These are phyloP conservation scores for Cinclus mexicanus DNA, from an alignment of 2,113 vertebrate genomes.

Conservation along the genomic window DNA sequence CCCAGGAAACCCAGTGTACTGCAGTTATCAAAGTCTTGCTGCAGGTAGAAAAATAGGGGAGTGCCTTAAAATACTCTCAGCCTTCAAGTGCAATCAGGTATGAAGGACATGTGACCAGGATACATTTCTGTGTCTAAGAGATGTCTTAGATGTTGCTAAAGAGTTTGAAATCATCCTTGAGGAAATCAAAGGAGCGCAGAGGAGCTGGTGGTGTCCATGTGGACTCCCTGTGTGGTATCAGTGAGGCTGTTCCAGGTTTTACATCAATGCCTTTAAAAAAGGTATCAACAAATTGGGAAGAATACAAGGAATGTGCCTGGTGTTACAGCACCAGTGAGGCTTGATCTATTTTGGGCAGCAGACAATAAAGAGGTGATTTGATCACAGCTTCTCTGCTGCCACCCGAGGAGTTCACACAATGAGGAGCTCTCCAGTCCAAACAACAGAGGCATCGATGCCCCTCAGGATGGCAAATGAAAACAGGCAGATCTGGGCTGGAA, in stretches of 20 bases:
- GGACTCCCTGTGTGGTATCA: not conserved
- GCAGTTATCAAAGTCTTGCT: not conserved
- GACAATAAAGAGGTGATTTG: not conserved
- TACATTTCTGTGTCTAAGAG: not conserved
- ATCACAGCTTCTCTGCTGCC: not conserved
- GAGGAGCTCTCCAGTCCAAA: not conserved
- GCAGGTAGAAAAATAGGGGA: not conserved
- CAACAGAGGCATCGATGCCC: not conserved
- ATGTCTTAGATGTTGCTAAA: not conserved
- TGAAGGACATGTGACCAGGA: not conserved
- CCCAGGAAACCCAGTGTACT: not conserved
- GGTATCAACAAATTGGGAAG: not conserved
- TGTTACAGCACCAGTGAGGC: not conserved
- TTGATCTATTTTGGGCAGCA: not conserved
- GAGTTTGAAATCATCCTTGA: not conserved
- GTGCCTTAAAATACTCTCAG: not conserved
- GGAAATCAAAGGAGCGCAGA: not conserved
- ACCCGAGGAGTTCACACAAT: not conserved
- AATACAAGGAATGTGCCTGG: not conserved
- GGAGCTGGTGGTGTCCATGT: not conserved
- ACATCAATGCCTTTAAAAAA: not conserved
- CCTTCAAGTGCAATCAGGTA: not conserved
- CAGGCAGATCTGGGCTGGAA: not conserved
- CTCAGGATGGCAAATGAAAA: not conserved
- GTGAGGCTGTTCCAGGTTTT: not conserved